Base-by-base conservation (phyloP, 2,797 vertebrate species). In the Poecilia gillii region DNA sequence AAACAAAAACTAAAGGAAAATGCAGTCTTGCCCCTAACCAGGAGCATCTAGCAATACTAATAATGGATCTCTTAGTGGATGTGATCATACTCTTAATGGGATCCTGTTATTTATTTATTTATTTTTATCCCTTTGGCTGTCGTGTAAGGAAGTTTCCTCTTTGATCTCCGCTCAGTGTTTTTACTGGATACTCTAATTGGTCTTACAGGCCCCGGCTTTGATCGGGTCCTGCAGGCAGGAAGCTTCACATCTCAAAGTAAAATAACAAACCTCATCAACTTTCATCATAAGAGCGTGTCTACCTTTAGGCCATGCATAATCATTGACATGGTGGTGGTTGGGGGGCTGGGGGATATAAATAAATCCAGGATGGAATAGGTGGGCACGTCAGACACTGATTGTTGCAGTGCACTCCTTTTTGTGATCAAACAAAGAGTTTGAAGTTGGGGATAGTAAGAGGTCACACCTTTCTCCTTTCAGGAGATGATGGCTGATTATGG, bases 81-180 rank as follows among this genome's bases (percentile, higher is more conserved):
- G 83, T 45, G 73, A 80, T 85, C 80, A 76, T 77, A 82, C 78
- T 89, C 76, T 85, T 91, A 90, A 90, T 84, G 74, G 62, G 70
- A 76, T 84, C 64, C 49, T 46, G 76, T 78, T 82, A 64, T 64
- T 59, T 85, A n/a, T 55, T 51, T 2, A 6, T 36, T 74, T 74
- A 66, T 73, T 72, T 78, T 74, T 72, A 62, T 81, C 57, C 49
- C 83, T 73, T 81, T 49, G 72, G 76, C 82, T 75, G 86, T 86
- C 84, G 73, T 84, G 77, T 85, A 77, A 66, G 31, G 49, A 76
- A 75, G 82, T 71, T 76, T 46, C 0, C 1, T 86, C 86, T 94
- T 93, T 93, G 90, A 92, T 93, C 90, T 86, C 39, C 28, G 62
- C 78, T 75, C 84, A 46, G 83, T 87, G 78, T 91, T 92, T 88